Percentiles rank a stretch among this genome's conserved stretches.
phyloP scores from a whole-genome alignment of 2,113 vertebrate species.

The Clarias macrocephalus region DNA sequence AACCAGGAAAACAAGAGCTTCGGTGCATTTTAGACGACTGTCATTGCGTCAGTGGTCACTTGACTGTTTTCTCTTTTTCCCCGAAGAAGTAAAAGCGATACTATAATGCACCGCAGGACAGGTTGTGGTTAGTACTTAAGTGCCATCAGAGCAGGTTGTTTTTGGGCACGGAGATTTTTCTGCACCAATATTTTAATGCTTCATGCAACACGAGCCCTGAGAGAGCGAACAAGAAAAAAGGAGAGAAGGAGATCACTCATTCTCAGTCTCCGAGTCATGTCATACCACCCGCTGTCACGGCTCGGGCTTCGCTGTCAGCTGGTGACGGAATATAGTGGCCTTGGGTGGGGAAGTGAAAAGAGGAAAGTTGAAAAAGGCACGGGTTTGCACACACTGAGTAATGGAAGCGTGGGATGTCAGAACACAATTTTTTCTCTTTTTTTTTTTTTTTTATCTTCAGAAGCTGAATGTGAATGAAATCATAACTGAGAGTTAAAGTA shows the following conservation, averaged over 20 bases:
- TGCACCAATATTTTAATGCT: neutral
- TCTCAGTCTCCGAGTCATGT: neutral
- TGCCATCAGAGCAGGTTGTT: constrained; percentile 35
- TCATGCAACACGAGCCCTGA: constrained; percentile 21
- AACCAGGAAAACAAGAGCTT: constrained; percentile 36
- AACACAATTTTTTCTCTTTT: neutral
- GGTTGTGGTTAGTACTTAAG: constrained; percentile 45
- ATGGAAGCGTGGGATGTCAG: neutral
- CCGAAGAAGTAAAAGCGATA: constrained; percentile 52
- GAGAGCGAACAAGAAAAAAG: neutral
- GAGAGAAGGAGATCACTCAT: neutral
- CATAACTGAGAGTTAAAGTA: neutral
- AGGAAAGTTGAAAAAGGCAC: constrained; percentile 25
- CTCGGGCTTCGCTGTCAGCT: neutral
- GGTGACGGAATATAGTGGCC: constrained; percentile 13
- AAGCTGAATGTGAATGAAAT: neutral
- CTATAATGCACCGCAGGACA: constrained; percentile 56
- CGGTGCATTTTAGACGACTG: constrained; percentile 17
- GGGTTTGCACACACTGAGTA: constrained; percentile 19
- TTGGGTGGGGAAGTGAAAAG: constrained; percentile 7
- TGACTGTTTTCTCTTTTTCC: neutral
- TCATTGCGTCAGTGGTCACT: neutral
- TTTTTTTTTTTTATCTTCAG: neutral
- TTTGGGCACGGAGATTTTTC: constrained; percentile 8
- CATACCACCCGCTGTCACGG: constrained; percentile 3